phyloP scores from a whole-genome alignment of 2,113 vertebrate species.

The Oryzias melastigma region DNA sequence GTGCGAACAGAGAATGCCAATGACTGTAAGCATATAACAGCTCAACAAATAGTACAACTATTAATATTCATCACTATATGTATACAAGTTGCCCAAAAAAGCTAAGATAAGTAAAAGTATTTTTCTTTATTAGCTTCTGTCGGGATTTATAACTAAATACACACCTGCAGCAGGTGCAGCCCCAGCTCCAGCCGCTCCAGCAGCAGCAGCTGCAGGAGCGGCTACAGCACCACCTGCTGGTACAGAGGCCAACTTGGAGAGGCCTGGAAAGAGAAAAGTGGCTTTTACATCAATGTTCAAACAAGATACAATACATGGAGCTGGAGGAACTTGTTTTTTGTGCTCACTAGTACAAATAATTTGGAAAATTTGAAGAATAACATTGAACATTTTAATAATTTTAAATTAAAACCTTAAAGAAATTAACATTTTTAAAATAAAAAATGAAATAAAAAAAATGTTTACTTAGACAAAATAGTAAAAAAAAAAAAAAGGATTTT shows the following conservation, averaged over 20 bases:
- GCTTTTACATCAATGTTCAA: not conserved
- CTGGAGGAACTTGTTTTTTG: too few species aligned
- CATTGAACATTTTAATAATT: too few species aligned
- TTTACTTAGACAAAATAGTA: too few species aligned
- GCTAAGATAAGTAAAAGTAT: not conserved
- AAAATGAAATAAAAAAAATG: too few species aligned
- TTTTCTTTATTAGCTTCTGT: not conserved
- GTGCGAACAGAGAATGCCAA: not conserved
- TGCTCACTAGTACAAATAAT: too few species aligned
- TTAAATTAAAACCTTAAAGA: too few species aligned
- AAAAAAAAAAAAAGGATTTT: too few species aligned
- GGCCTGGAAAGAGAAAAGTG: slow-evolving; percentile 54
- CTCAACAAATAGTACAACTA: not conserved
- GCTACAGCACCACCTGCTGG: slow-evolving; percentile 80
- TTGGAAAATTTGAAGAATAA: too few species aligned
- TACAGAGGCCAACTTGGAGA: slow-evolving; percentile 81
- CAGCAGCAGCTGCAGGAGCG: slow-evolving; percentile 61
- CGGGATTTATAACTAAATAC: not conserved
- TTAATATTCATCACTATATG: not conserved
- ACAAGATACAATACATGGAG: too few species aligned
- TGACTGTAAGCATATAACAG: not conserved
- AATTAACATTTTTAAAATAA: too few species aligned
- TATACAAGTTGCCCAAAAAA: not conserved
- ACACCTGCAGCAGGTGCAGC: slow-evolving; percentile 80
- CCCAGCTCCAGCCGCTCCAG: slow-evolving; percentile 59